phyloP scores from a whole-genome alignment of 1,140 invertebrate genomes.

The Teleogryllus occipitalis region DNA sequence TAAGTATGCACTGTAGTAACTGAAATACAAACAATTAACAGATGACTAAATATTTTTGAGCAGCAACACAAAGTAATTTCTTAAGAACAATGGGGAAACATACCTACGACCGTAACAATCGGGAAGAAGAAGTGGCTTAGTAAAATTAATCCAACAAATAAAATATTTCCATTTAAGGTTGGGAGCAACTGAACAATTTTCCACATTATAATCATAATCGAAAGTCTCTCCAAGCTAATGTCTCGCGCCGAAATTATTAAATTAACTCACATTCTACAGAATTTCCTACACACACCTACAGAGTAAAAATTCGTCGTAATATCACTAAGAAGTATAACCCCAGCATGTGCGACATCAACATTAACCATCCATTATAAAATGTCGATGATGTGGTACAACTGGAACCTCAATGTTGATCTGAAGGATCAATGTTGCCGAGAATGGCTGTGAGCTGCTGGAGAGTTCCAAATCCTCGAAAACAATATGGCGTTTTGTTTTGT shows the following conservation, averaged over 20 bases:
- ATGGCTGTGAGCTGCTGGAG: no score
- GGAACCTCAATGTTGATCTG: background rate
- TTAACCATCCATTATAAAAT: no score
- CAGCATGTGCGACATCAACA: no score
- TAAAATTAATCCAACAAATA: background rate
- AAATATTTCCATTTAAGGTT: background rate
- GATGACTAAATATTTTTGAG: background rate
- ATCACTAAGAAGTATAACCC: no score
- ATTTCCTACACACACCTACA: no score
- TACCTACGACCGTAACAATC: background rate
- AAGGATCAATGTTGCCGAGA: background rate
- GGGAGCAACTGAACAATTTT: background rate
- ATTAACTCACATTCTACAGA: no score
- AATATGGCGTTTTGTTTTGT: slow-evolving; percentile 1
- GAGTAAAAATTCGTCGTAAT: no score
- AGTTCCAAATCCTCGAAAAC: background rate
- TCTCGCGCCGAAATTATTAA: no score
- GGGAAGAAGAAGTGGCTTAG: background rate
- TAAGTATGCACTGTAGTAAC: slow-evolving; percentile 21
- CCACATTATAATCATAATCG: background rate
- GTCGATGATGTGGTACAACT: no score
- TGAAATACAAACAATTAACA: slow-evolving; percentile 17
- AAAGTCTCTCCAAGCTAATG: background rate
- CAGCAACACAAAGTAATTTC: background rate
- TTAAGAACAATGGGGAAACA: background rate